These are phyloP conservation scores for Melinaea marsaeus DNA, from an alignment of 2,888 invertebrate species.

Conservation along the genomic window DNA sequence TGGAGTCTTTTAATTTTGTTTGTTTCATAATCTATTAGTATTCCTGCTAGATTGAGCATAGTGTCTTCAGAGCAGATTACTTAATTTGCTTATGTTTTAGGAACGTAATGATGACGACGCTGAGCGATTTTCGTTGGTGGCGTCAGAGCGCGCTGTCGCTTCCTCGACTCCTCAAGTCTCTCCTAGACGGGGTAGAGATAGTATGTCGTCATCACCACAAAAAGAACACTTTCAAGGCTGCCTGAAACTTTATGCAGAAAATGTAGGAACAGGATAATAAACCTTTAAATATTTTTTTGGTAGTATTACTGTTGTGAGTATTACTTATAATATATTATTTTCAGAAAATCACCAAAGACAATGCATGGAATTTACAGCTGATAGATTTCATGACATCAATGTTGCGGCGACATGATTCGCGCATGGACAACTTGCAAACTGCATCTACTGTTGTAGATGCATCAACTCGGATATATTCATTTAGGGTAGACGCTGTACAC, in stretches of 20 bases:
- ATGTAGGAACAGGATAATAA: slow-evolving; percentile 72
- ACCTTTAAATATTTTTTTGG: neutral
- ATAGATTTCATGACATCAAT: slow-evolving; percentile 91
- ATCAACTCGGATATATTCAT: slow-evolving; percentile 91
- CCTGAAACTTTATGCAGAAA: slow-evolving; percentile 87
- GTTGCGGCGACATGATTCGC: slow-evolving; percentile 82
- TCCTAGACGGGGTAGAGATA: slow-evolving; percentile 48
- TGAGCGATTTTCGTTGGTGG: slow-evolving; percentile 73
- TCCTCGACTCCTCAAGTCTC: slow-evolving; percentile 59
- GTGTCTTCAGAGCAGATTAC: neutral
- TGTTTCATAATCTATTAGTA: no score
- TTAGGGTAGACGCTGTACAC: slow-evolving; percentile 91
- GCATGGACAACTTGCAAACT: slow-evolving; percentile 85
- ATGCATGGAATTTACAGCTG: slow-evolving; percentile 91
- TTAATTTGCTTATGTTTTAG: slow-evolving; percentile 39
- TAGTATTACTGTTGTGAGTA: neutral
- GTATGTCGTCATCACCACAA: slow-evolving; percentile 71
- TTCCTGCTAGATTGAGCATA: neutral
- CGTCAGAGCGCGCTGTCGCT: slow-evolving; percentile 63
- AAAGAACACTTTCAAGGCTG: slow-evolving; percentile 86
- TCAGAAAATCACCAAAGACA: slow-evolving; percentile 91
- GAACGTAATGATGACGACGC: slow-evolving; percentile 79
- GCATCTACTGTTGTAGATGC: slow-evolving; percentile 93
- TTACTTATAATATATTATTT: slow-evolving; percentile 32
- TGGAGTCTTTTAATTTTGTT: no score